These are phyloP conservation scores for Spea multiplicata DNA, from an alignment of 2,113 vertebrate genomes.

Conservation along the genomic window DNA sequence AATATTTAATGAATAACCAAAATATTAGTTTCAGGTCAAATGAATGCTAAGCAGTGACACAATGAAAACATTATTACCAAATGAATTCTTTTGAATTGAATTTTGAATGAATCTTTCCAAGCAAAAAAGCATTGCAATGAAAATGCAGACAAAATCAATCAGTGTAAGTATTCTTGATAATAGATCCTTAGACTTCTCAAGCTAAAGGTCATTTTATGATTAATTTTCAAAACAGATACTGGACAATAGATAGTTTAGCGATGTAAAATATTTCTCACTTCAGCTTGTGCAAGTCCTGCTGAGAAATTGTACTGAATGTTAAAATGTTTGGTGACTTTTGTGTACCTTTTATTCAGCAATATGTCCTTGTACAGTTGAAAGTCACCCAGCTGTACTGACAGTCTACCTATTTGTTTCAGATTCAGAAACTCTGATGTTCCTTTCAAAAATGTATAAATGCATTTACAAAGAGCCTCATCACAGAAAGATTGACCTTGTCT, in stretches of 20 bases:
- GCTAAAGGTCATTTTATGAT: constrained; percentile 1
- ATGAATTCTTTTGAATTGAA: constrained; percentile 13
- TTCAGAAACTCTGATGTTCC: constrained; percentile 18
- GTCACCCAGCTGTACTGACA: neutral
- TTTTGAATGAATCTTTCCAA: neutral
- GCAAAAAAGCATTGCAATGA: constrained; percentile 22
- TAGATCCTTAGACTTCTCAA: neutral
- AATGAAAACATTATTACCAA: constrained; percentile 18
- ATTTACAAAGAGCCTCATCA: constrained; percentile 29
- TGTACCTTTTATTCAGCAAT: neutral
- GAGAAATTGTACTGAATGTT: neutral
- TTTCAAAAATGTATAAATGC: constrained; percentile 23
- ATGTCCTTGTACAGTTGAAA: constrained; percentile 1
- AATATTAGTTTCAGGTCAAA: neutral
- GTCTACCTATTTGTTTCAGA: constrained; percentile 26
- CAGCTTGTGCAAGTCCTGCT: neutral
- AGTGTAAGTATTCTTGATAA: constrained; percentile 21
- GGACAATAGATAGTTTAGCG: neutral
- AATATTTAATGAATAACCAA: neutral
- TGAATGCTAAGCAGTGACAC: neutral
- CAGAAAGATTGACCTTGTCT: constrained; percentile 26
- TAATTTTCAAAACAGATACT: constrained; percentile 5
- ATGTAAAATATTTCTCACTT: neutral
- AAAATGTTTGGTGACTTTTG: neutral
- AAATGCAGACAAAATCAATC: constrained; percentile 20